phyloP scores from a whole-genome alignment of 2,113 vertebrate species.

The Diadophis punctatus region DNA sequence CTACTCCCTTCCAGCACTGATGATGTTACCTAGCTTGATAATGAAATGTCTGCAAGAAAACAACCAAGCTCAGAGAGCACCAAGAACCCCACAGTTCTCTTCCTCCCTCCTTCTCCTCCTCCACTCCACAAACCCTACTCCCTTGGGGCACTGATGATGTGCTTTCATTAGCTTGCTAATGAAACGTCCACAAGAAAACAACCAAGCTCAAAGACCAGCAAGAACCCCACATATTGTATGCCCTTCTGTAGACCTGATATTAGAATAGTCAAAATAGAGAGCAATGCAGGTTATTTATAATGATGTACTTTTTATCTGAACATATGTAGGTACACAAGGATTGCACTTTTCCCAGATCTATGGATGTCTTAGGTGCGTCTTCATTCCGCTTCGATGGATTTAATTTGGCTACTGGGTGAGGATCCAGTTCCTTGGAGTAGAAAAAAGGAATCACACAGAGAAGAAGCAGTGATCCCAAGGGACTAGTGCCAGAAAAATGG shows the following conservation, averaged over 20 bases:
- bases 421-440: conserved; percentile 63
- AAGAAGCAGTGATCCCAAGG: conserved; percentile 45
- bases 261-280: conserved; percentile 28
- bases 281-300: background rate
- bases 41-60: too few relatives aligned
- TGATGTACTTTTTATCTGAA: background rate
- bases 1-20: too few relatives aligned
- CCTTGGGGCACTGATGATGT: background rate
- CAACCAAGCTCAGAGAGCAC: too few relatives aligned
- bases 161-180: background rate
- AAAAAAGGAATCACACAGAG: conserved; percentile 55
- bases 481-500: conserved; percentile 46
- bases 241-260: conserved; percentile 3
- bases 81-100: too few relatives aligned
- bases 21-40: too few relatives aligned
- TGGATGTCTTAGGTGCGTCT: conserved; percentile 42
- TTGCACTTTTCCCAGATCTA: background rate
- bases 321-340: background rate
- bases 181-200: background rate
- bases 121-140: background rate
- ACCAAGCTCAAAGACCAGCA: background rate
- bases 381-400: conserved; percentile 63
- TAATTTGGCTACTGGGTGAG: conserved; percentile 58
- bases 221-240: background rate
- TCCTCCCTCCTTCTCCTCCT: too few relatives aligned